Conservation (phyloP, 2,113 vertebrate species). For the Meles meles region DNA sequence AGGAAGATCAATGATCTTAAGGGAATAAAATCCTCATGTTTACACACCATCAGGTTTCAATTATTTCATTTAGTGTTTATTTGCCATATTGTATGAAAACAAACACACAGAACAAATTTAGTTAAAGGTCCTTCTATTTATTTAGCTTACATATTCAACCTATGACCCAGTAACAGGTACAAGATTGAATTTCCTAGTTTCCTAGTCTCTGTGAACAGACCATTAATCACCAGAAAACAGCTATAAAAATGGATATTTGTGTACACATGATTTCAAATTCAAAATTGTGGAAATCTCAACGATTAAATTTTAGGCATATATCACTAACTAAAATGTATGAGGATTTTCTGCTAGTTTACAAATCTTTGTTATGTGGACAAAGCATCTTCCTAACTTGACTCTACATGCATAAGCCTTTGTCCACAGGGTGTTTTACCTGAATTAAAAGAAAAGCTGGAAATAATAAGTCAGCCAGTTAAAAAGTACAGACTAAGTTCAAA, state of each 20-base stretch:
- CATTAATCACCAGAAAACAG: neutral
- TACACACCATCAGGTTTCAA: neutral
- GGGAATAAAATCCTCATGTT: neutral
- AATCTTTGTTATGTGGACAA: neutral
- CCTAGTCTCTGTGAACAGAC: neutral
- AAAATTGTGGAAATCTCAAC: neutral
- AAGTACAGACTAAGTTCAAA: neutral
- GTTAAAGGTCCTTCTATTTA: neutral
- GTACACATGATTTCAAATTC: neutral
- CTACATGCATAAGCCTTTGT: neutral
- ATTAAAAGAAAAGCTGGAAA: neutral
- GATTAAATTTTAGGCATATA: neutral
- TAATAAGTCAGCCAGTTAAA: neutral
- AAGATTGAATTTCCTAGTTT: neutral
- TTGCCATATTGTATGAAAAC: neutral
- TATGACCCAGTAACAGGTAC: neutral
- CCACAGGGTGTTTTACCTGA: neutral
- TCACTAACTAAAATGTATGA: neutral
- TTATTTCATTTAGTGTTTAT: neutral
- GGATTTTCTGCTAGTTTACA: neutral
- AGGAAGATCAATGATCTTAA: neutral
- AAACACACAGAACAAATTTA: neutral
- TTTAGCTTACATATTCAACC: neutral
- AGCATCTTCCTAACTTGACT: neutral
- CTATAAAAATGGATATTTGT: neutral